These are phyloP conservation scores for Acanthornis magna DNA, from an alignment of 2,797 vertebrate genomes.

Conservation along the genomic window DNA sequence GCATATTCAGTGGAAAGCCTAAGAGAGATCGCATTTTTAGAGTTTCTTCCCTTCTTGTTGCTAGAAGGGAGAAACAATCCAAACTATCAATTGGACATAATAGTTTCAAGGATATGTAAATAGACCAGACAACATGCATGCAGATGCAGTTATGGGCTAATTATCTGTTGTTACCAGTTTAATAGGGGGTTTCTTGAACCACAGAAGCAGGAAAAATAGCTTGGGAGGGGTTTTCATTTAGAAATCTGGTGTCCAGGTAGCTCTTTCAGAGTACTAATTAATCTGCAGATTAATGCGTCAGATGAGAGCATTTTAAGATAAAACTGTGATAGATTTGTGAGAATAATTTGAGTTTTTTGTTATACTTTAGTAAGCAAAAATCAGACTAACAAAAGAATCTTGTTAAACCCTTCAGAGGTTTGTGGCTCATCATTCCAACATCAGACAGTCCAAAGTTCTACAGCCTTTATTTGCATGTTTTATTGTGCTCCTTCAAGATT, in stretches of 20 bases:
- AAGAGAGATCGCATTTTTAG: neutral
- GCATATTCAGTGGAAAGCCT: neutral
- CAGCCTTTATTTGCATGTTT: neutral
- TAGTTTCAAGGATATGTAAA: neutral
- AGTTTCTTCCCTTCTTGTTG: neutral
- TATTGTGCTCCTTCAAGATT: neutral
- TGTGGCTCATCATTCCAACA: neutral
- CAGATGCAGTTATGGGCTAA: neutral
- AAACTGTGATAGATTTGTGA: neutral
- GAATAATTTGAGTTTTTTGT: neutral
- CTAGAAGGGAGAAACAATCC: neutral
- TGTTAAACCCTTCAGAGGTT: neutral
- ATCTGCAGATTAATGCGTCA: neutral
- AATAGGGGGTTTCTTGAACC: neutral
- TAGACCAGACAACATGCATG: neutral
- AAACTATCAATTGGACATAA: neutral
- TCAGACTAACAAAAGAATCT: neutral
- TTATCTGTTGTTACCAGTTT: neutral
- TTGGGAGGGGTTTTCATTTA: neutral
- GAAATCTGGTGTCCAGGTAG: neutral
- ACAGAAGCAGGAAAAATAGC: neutral
- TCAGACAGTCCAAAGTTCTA: neutral
- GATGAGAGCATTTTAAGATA: neutral
- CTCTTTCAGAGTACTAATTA: neutral
- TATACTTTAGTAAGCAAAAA: neutral